Evolutionary conservation across 2,797 vertebrate species (phyloP).

Genomic region (Perodicticus potto): DNA sequence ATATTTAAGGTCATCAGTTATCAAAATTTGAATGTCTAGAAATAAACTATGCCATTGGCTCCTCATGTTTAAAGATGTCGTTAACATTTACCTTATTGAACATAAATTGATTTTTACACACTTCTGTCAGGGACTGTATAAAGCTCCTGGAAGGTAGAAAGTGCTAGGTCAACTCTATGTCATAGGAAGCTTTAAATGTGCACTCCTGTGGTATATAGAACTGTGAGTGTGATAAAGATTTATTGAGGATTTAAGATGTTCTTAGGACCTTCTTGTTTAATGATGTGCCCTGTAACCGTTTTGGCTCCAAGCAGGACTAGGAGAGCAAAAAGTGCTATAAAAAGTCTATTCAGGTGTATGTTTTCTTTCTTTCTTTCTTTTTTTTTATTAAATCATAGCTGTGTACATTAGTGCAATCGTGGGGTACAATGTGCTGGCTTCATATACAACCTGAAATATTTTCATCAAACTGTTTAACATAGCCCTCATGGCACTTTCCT

Average conservation of each 20-base stretch:
- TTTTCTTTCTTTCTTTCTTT: too few relatives aligned
- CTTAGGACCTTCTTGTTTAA: slow-evolving; percentile 73
- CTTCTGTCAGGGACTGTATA: slow-evolving; percentile 76
- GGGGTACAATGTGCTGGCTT: too few relatives aligned
- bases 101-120: slow-evolving; percentile 83
- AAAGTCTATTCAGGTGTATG: neutral
- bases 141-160: slow-evolving; percentile 65
- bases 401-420: too few relatives aligned
- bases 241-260: slow-evolving; percentile 74
- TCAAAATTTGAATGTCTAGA: slow-evolving; percentile 80
- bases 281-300: slow-evolving; percentile 64
- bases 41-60: slow-evolving; percentile 75
- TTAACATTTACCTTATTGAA: slow-evolving; percentile 85
- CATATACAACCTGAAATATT: too few relatives aligned
- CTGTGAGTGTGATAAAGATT: slow-evolving; percentile 69
- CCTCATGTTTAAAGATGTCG: slow-evolving; percentile 76
- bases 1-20: slow-evolving; percentile 78
- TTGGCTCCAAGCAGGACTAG: slow-evolving; percentile 8
- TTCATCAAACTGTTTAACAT: too few relatives aligned
- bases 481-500: too few relatives aligned
- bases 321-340: slow-evolving; percentile 42
- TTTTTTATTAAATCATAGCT: too few relatives aligned
- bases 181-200: slow-evolving; percentile 71
- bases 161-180: slow-evolving; percentile 60
- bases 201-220: slow-evolving; percentile 54